These are phyloP conservation scores for Aphyosemion australe DNA, from an alignment of 2,113 vertebrate genomes.

Conservation along the genomic window DNA sequence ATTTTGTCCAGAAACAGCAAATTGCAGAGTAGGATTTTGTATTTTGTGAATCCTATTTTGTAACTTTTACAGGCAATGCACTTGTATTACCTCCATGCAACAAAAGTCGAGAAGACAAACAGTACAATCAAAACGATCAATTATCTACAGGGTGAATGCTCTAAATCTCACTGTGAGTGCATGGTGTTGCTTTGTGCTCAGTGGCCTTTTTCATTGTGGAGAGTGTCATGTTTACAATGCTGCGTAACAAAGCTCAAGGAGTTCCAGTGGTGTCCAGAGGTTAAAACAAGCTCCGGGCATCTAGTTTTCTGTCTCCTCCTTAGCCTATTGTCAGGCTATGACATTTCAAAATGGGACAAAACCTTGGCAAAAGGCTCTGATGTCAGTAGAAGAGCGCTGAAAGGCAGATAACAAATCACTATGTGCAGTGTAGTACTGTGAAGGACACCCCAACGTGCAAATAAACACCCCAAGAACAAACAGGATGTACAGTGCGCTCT, in stretches of 20 bases:
- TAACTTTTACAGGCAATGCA: not conserved
- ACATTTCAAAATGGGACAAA: conserved; percentile 66
- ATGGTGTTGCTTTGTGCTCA: conserved; percentile 26
- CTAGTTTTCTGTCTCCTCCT: conserved; percentile 16
- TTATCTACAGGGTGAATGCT: not conserved
- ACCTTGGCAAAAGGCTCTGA: conserved; percentile 53
- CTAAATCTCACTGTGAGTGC: conserved; percentile 7
- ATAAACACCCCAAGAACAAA: conserved; percentile 45
- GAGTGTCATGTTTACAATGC: conserved; percentile 37
- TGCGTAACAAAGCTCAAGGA: conserved; percentile 34
- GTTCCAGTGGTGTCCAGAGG: conserved; percentile 47
- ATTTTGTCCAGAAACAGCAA: not conserved
- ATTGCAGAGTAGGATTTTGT: not conserved
- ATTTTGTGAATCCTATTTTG: not conserved
- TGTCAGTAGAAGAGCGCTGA: conserved; percentile 53
- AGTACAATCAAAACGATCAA: not conserved
- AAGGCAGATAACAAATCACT: conserved; percentile 42
- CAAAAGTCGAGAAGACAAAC: not conserved
- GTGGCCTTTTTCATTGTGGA: conserved; percentile 31
- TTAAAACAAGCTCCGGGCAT: conserved; percentile 57
- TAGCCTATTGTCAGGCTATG: conserved; percentile 52
- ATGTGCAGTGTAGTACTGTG: conserved; percentile 32
- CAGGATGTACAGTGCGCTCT: conserved; percentile 26
- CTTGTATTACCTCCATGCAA: not conserved
- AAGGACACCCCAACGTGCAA: conserved; percentile 58